Percentiles rank a stretch among this genome's conserved stretches.
phyloP scores from a whole-genome alignment of 2,888 invertebrate species.

The Aricia artaxerxes region DNA sequence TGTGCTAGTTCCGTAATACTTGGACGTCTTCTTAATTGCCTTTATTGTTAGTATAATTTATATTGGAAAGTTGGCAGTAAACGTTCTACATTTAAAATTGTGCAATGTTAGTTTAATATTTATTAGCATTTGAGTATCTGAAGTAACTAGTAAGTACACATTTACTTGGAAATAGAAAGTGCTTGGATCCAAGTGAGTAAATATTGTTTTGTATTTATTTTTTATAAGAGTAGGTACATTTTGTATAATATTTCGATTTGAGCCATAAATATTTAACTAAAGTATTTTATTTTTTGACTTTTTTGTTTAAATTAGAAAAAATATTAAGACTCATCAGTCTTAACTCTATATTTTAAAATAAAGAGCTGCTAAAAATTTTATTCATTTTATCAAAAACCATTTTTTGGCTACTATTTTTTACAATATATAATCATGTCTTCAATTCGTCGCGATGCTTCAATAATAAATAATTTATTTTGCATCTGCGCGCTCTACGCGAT shows the following conservation, averaged over 20 bases:
- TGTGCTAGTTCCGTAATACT: not conserved
- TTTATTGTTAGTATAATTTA: not conserved
- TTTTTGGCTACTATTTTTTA: no score
- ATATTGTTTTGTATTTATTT: not conserved
- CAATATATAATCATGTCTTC: no score
- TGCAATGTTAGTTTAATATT: conserved; percentile 2
- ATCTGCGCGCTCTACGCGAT: not conserved
- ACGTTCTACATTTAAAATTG: not conserved
- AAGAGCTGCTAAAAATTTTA: no score
- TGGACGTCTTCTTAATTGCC: not conserved
- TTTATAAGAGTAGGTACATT: no score
- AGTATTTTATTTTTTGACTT: no score
- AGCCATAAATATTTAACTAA: no score
- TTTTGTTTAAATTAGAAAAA: no score
- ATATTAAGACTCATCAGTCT: no score
- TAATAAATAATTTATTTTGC: conserved; percentile 4
- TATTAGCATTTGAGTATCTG: not conserved
- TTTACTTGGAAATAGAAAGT: not conserved
- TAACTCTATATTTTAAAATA: no score
- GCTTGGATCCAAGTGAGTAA: not conserved
- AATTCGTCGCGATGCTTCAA: not conserved
- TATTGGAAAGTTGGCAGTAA: not conserved
- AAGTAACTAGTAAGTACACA: conserved; percentile 1
- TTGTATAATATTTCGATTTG: no score
- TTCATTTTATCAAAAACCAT: no score